Evolutionary conservation across 2,797 vertebrate species (phyloP).

Genomic region (Periophthalmus magnuspinnatus): DNA sequence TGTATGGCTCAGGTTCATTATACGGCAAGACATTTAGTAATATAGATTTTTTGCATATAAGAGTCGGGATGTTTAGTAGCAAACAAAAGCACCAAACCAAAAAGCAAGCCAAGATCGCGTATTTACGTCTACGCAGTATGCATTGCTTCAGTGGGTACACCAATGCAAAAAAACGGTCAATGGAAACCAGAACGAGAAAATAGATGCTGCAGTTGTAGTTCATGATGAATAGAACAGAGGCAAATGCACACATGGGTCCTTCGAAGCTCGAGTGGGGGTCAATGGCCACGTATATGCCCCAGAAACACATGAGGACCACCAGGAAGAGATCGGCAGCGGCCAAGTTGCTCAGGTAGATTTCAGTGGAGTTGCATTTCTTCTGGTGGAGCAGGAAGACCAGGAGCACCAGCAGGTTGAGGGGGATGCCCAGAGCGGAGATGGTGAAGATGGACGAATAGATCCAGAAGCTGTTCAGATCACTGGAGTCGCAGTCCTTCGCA

Average conservation of each 20-base stretch:
- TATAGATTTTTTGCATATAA: slow-evolving; percentile 62
- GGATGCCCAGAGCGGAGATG: slow-evolving; percentile 70
- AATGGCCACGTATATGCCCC: slow-evolving; percentile 69
- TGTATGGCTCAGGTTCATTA: neutral
- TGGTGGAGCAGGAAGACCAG: slow-evolving; percentile 73
- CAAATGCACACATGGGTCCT: slow-evolving; percentile 62
- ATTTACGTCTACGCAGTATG: slow-evolving; percentile 43
- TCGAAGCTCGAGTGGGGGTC: slow-evolving; percentile 76
- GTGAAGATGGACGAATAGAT: slow-evolving; percentile 58
- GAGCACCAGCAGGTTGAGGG: slow-evolving; percentile 79
- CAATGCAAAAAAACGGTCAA: slow-evolving; percentile 75
- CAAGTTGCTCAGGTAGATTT: slow-evolving; percentile 83
- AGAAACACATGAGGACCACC: slow-evolving; percentile 78
- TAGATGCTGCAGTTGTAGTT: slow-evolving; percentile 80
- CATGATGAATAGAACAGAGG: slow-evolving; percentile 62
- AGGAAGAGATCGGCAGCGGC: slow-evolving; percentile 82
- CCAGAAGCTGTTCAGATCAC: slow-evolving; percentile 11
- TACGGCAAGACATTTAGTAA: too few species aligned
- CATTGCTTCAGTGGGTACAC: slow-evolving; percentile 69
- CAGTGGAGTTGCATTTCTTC: slow-evolving; percentile 68
- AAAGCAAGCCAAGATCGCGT: slow-evolving; percentile 73
- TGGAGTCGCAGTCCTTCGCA: slow-evolving; percentile 27
- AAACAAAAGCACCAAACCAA: slow-evolving; percentile 73
- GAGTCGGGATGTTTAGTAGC: slow-evolving; percentile 66
- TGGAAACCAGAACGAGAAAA: slow-evolving; percentile 79